Conservation (phyloP, 2,797 vertebrate species). For the Coendou prehensilis region DNA sequence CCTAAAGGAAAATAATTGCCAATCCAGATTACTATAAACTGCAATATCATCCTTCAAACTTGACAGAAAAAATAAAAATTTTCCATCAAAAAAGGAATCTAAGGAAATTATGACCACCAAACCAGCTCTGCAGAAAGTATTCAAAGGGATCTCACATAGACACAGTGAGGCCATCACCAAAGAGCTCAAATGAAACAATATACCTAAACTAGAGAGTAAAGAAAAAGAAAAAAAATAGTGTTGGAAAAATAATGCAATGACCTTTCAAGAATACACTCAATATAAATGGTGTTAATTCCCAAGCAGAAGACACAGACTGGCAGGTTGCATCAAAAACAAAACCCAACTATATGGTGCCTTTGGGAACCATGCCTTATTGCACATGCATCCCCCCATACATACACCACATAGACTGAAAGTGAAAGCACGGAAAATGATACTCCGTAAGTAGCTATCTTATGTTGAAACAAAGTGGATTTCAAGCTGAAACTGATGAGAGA, state of each 20-base stretch:
- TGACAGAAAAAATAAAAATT: not conserved
- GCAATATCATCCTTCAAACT: not conserved
- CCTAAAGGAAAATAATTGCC: not conserved
- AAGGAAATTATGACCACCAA: not conserved
- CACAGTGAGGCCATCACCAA: not conserved
- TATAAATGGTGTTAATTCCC: not conserved
- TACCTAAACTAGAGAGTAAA: not conserved
- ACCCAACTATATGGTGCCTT: too few relatives aligned
- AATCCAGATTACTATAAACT: not conserved
- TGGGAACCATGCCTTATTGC: not conserved
- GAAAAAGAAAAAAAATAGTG: not conserved
- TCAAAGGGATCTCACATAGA: not conserved
- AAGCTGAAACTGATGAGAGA: too few relatives aligned
- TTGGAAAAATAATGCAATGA: not conserved
- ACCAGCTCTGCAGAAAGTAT: not conserved
- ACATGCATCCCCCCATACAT: not conserved
- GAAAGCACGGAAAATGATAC: too few relatives aligned
- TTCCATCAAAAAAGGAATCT: not conserved
- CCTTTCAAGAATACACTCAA: not conserved
- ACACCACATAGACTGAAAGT: not conserved
- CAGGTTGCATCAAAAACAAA: too few relatives aligned
- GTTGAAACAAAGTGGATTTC: too few relatives aligned
- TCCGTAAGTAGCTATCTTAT: too few relatives aligned
- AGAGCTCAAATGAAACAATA: not conserved
- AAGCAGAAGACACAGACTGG: not conserved